These are phyloP conservation scores for Dipodomys stephensi DNA, from an alignment of 2,113 vertebrate species.

Conservation along the genomic window DNA sequence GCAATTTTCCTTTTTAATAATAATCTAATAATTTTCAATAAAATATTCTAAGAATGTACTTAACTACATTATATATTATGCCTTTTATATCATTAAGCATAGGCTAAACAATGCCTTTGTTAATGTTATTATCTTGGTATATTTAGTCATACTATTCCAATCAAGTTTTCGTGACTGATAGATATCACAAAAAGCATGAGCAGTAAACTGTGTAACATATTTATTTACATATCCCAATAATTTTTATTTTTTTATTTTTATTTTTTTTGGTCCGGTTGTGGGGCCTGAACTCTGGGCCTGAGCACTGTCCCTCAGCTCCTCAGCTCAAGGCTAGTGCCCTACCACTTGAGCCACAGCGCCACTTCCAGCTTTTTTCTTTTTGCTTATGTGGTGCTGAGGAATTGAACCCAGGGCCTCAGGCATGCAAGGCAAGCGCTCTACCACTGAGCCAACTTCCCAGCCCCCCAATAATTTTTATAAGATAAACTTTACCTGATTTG, in stretches of 20 bases:
- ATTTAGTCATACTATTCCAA: conserved; percentile 63
- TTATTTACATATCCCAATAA: conserved; percentile 76
- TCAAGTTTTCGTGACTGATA: conserved; percentile 6
- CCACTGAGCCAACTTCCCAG: too few relatives aligned
- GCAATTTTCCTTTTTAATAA: not conserved
- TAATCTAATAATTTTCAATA: not conserved
- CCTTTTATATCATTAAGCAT: conserved; percentile 19
- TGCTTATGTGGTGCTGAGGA: too few relatives aligned
- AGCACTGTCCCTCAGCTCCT: too few relatives aligned
- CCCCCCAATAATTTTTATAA: conserved; percentile 57
- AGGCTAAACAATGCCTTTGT: conserved; percentile 66
- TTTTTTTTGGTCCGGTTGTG: too few relatives aligned
- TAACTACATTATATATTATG: not conserved
- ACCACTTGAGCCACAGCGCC: too few relatives aligned
- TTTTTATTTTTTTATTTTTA: not conserved
- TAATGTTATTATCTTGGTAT: conserved; percentile 59
- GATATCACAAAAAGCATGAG: conserved; percentile 58
- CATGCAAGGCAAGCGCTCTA: too few relatives aligned
- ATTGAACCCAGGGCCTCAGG: too few relatives aligned
- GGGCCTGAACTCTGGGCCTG: too few relatives aligned
- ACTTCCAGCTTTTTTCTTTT: too few relatives aligned
- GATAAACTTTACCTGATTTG: conserved; percentile 12
- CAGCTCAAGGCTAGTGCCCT: too few relatives aligned
- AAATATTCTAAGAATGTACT: not conserved
- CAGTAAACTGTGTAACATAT: conserved; percentile 54